Evolutionary conservation across 2,888 invertebrate species (phyloP), one percentile per base, ranked within the genome.

Genomic region (Enchytraeus crypticus): DNA sequence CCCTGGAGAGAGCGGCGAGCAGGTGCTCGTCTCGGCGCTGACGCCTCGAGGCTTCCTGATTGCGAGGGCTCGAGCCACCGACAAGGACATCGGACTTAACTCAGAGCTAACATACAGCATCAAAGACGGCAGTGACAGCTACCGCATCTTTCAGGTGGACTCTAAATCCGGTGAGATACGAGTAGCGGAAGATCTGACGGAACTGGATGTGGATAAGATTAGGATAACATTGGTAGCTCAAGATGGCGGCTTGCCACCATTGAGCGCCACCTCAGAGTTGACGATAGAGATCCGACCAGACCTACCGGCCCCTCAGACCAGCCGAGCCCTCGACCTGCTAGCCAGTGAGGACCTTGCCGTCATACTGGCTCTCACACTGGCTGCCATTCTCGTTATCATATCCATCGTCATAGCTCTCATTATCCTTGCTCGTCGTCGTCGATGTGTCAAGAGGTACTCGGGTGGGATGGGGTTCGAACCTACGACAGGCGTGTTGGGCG

Each of bases 321-420:
- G 29, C 18, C 38, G 34, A 23, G 27, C 59, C 27, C 53, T 59
- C 32, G 45, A 49, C 29, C 33, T 62, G 8, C 38, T 62, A 27
- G 62, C 62, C 38, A 62, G 59, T 30, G 62, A 62, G 30, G 62
- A 62, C 33, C 51, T 62, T 49, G 62, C 59, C 14, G 53, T 60
- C 2, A 46, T 53, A 2, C 33, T 62, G 34, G 55, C 62, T 3
- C 38, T 53, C 5, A 62, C 59, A 5, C 29, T 62, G 27, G 62
- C 59, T 3, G 32, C 53, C 47, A 62, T 62, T 5, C 29, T 62
- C 1, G 21, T 62, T 23, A 29, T 53, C 49, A 62, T 62, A 43
- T 53, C 53, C 21, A 34, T 46, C 8, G 47, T 62, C 30, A 51
- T 62, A 2, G 58, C 55, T 18, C 38, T 53, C 51, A 59, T 56